A percentile compares a stretch with the other conserved stretches of the same genome.
phyloP scores from a whole-genome alignment of 2,113 vertebrate species.

The Pomatostomus ruficeps region DNA sequence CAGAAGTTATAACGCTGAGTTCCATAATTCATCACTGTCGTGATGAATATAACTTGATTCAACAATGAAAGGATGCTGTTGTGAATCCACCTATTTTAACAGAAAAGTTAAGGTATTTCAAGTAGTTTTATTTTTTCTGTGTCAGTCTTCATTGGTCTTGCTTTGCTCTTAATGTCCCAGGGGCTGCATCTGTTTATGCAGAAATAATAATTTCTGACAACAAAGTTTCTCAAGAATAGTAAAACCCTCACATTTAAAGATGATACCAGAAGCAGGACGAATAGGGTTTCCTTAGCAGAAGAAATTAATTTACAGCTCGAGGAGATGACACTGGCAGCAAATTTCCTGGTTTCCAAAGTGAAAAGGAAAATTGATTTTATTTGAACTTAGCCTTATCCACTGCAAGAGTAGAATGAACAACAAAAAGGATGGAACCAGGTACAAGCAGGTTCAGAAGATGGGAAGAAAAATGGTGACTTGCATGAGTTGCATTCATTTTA shows the following conservation, averaged over 20 bases:
- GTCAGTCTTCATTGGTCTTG: background rate
- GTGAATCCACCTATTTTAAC: background rate
- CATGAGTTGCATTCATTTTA: background rate
- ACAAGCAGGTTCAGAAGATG: background rate
- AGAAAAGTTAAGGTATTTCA: background rate
- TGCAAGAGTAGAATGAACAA: background rate
- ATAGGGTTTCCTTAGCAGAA: background rate
- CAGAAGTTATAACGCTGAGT: background rate
- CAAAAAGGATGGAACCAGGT: background rate
- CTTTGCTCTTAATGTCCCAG: background rate
- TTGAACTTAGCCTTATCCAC: background rate
- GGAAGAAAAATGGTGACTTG: background rate
- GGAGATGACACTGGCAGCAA: background rate
- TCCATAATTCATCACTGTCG: background rate
- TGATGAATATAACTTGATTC: background rate
- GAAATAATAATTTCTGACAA: background rate
- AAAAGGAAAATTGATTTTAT: background rate
- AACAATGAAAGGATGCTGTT: background rate
- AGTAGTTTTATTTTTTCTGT: background rate
- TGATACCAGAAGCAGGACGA: background rate
- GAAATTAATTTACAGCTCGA: background rate
- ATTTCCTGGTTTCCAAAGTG: background rate
- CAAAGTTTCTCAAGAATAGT: background rate
- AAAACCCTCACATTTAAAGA: background rate
- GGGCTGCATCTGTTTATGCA: background rate